A percentile compares a stretch with the other conserved stretches of the same genome.
Evolutionary conservation across 2,888 invertebrate species (phyloP).

Genomic region (Drepana falcataria): DNA sequence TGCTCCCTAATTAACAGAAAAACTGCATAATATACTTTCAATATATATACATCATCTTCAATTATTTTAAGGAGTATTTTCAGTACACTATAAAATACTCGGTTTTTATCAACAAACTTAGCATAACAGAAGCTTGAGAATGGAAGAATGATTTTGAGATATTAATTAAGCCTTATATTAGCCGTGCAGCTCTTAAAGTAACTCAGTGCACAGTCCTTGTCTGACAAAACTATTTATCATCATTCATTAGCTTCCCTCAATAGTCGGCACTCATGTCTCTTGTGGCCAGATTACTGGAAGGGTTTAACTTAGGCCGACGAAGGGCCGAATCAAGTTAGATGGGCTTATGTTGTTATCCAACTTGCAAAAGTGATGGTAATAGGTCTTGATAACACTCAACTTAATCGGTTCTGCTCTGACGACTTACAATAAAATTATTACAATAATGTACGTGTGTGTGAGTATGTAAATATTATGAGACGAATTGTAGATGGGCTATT

Average conservation of each 20-base stretch:
- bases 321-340: slow-evolving; percentile 22
- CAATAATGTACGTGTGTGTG: too few species aligned
- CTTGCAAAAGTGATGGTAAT: slow-evolving; percentile 16
- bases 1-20: background rate
- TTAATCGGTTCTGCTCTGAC: background rate
- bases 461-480: too few species aligned
- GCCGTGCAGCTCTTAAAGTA: slow-evolving; percentile 6
- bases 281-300: slow-evolving; percentile 57
- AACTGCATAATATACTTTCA: slow-evolving; percentile 4
- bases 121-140: too few species aligned
- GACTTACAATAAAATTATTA: background rate
- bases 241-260: slow-evolving; percentile 57
- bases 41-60: too few species aligned
- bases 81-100: too few species aligned
- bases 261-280: slow-evolving; percentile 40
- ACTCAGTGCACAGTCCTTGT: slow-evolving; percentile 13
- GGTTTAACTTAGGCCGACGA: slow-evolving; percentile 45
- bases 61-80: too few species aligned
- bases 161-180: too few species aligned
- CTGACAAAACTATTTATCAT: slow-evolving; percentile 66
- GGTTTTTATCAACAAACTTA: too few species aligned
- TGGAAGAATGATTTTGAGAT: too few species aligned
- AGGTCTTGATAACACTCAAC: background rate
- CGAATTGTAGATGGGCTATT: too few species aligned
- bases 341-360: slow-evolving; percentile 13